phyloP scores from a whole-genome alignment of 2,113 vertebrate genomes.

The Oryzias celebensis region DNA sequence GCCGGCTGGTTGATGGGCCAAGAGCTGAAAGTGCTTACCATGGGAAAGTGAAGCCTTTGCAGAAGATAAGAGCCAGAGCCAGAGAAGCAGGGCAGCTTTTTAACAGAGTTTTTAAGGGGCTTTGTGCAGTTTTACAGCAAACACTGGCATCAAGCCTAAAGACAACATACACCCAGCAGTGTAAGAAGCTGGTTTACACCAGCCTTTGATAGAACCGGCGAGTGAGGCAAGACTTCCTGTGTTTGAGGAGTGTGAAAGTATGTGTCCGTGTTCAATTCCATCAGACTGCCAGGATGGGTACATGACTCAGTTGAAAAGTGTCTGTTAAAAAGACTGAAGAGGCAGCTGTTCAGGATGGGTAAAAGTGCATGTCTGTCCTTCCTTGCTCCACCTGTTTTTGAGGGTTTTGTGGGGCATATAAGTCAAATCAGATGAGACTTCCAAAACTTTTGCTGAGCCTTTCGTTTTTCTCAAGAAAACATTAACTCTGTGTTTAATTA shows the following conservation, averaged over 20 bases:
- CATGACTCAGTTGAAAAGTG: slow-evolving; percentile 38
- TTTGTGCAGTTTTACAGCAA: slow-evolving; percentile 50
- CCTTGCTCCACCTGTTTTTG: slow-evolving; percentile 26
- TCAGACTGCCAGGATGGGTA: slow-evolving; percentile 40
- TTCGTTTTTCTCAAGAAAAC: too few species aligned
- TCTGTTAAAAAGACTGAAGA: slow-evolving; percentile 28
- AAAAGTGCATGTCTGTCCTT: slow-evolving; percentile 53
- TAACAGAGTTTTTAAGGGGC: slow-evolving; percentile 24
- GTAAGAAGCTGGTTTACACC: slow-evolving; percentile 32
- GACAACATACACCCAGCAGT: slow-evolving; percentile 24
- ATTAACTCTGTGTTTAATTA: too few species aligned
- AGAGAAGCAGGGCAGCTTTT: slow-evolving; percentile 26
- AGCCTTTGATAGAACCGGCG: not conserved
- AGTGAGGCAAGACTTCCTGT: slow-evolving; percentile 6
- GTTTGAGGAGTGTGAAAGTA: slow-evolving; percentile 27
- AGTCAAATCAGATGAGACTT: slow-evolving; percentile 17
- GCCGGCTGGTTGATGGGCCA: slow-evolving; percentile 33
- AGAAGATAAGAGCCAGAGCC: slow-evolving; percentile 38
- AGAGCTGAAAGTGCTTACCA: slow-evolving; percentile 37
- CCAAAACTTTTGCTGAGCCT: slow-evolving; percentile 13
- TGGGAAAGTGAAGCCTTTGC: slow-evolving; percentile 17
- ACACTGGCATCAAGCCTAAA: slow-evolving; percentile 32
- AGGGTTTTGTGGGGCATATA: slow-evolving; percentile 29
- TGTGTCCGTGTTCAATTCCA: slow-evolving; percentile 34
- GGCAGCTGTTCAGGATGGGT: slow-evolving; percentile 36